Base-by-base conservation (phyloP, 2,797 vertebrate genomes). In the Anguilla marmorata region DNA sequence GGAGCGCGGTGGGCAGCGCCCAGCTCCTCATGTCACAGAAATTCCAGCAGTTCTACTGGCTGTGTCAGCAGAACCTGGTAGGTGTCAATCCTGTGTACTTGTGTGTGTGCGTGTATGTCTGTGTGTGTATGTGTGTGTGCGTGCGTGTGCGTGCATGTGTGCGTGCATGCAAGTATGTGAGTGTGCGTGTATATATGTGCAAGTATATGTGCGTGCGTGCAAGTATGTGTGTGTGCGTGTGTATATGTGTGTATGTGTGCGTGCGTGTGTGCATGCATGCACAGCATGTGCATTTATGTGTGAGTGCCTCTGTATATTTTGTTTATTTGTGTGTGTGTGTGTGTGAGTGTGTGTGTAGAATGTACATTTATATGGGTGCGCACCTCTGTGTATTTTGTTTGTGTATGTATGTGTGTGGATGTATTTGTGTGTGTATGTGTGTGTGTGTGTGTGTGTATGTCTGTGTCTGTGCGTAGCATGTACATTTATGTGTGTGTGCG, bases 11-110 rank as follows among this genome's bases (percentile, higher is more conserved):
- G 88, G 98, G 98, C 92, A 99, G 98, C 3, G 98, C 98, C 87
- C 98, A 99, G 95, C 96, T 99, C 83, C 96, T 99, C 74, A 99
- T 99, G 98, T 99, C 98, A 91, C 98, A 99, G 96, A 99, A 99
- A 94, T 99, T 99, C 95, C 98, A 99, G 95, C 98, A 99, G 93
- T 99, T 99, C 95, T 99, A 99, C 93, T 99, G 98, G 98, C 96
- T 99, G 85, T 99, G 98, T 96, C 98, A 99, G 92, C 98, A 99
- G 96, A 99, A 99, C 94, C 95, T 99, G 98, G 98, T 99, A 95
- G 97, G 98, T 97, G 58, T 14, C 83, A 84, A 7, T 54, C 83
- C 83, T 30, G 50, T 8, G n/a, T 79, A 30, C 37, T 19, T 50
- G 56, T 66, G 33, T 86, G 84, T 88, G 37, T 88, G 74, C 52